Base-by-base conservation (phyloP, 2,888 invertebrate species). In the Argyra leucocephala region DNA sequence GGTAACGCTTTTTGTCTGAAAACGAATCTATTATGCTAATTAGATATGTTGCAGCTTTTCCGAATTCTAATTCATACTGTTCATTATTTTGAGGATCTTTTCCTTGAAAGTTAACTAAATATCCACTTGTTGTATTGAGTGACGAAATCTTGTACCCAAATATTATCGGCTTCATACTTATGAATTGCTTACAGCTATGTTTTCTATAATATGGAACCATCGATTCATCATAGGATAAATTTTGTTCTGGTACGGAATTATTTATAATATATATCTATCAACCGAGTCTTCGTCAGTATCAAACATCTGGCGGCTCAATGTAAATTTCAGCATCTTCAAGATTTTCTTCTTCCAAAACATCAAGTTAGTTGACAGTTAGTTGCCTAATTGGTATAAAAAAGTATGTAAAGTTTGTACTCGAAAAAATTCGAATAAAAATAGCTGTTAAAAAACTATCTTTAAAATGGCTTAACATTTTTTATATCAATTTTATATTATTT, bases 121-220 rank as follows among this genome's bases (percentile, higher is more conserved):
- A 66, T 24, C 71, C 68, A 31, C 31, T 36, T 23, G 64, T 48
- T 18, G 66, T 68, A 65, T 70, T 69, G 60, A 72, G 64, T 24
- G 68, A 69, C 71, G 71, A 72, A 23, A 69, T 69, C 68, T 73
- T 74, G 64, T 71, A 73, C 0, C 72, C 71, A 66, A 72, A 73
- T 26, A 70, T 61, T 10, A 72, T 65, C 4, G 71, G 72, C 64
- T 73, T 73, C 1, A 69, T 72, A 61, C 69, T 66, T 7, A 74
- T 69, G 63, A 71, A 75, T 62, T 73, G 73, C 61, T 73, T 73
- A 22, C 69, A 72, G 61, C 72, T 66, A 67, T 74, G 72, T 65
- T 70, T 67, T 57, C 73, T 74, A 71, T 72, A 76, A 72, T 74
- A 74, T 36, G 70, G 67, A 6, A 74, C 66, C 71, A 76, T 73